These are phyloP conservation scores for Platichthys flesus DNA, from an alignment of 2,113 vertebrate species.

Conservation along the genomic window DNA sequence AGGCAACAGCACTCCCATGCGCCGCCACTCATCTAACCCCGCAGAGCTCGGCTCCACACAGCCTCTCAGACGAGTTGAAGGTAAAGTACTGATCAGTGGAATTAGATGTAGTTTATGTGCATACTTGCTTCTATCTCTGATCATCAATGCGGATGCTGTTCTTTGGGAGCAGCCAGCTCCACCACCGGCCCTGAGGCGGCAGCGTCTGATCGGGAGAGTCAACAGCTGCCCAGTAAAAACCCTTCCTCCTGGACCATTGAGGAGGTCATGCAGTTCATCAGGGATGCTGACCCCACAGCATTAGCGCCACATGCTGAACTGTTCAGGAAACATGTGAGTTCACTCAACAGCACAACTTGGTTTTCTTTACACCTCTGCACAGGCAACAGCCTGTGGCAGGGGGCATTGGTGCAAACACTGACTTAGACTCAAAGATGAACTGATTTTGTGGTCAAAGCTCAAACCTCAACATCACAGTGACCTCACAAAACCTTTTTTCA, in stretches of 20 bases:
- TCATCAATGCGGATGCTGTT: background rate
- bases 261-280: constrained; percentile 95
- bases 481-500: too few relatives aligned
- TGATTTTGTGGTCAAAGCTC: too few relatives aligned
- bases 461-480: too few relatives aligned
- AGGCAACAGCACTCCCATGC: constrained; percentile 69
- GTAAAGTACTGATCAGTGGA: constrained; percentile 68
- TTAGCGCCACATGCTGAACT: constrained; percentile 92
- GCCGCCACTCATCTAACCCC: constrained; percentile 79
- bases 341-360: too few relatives aligned
- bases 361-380: too few relatives aligned
- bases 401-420: too few relatives aligned
- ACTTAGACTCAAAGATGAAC: too few relatives aligned
- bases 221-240: constrained; percentile 78
- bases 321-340: constrained; percentile 93
- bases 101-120: background rate
- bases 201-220: constrained; percentile 81
- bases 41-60: constrained; percentile 80
- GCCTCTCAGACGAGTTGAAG: constrained; percentile 88
- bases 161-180: constrained; percentile 87
- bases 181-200: constrained; percentile 89
- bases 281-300: constrained; percentile 90
- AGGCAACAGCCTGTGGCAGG: too few relatives aligned
- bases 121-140: background rate
- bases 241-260: constrained; percentile 94